Evolutionary conservation across 2,888 invertebrate genomes (phyloP).

Genomic region (Unio pictorum): DNA sequence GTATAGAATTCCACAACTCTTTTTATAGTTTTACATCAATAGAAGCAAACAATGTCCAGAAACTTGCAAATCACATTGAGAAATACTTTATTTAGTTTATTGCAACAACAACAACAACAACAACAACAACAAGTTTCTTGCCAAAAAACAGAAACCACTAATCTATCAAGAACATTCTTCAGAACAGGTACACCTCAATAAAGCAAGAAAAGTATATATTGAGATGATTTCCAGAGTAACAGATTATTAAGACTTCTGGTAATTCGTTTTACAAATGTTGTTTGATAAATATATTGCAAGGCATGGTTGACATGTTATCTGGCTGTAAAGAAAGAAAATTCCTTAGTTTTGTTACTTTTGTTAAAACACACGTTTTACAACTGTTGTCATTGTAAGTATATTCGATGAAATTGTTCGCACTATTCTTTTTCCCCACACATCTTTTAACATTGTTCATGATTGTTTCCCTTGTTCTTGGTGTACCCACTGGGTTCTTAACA

Average conservation of each 20-base stretch:
- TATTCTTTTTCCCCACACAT: no score
- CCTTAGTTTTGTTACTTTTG: not conserved
- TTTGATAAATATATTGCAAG: conserved; percentile 9
- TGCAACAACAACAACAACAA: conserved; percentile 5
- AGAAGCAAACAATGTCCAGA: conserved; percentile 3
- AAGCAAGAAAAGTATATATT: conserved; percentile 15
- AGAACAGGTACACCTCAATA: conserved; percentile 13
- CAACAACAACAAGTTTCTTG: conserved; percentile 5
- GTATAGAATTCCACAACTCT: conserved; percentile 3
- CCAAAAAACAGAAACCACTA: conserved; percentile 11
- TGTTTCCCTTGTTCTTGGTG: no score
- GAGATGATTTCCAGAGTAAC: not conserved
- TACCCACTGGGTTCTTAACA: no score
- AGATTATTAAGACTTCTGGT: conserved; percentile 8
- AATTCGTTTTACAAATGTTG: conserved; percentile 13
- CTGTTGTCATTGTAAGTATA: not conserved
- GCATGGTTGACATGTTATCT: conserved; percentile 4
- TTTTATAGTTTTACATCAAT: conserved; percentile 6
- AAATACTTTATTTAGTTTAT: conserved; percentile 1
- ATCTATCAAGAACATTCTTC: not conserved
- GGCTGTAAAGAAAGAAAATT: conserved; percentile 5
- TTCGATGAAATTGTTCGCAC: no score
- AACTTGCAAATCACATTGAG: conserved; percentile 2
- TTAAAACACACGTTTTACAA: conserved; percentile 18
- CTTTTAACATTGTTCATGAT: no score